Conservation (phyloP, 2,113 vertebrate species). For the Andinoacara biseriatus region DNA sequence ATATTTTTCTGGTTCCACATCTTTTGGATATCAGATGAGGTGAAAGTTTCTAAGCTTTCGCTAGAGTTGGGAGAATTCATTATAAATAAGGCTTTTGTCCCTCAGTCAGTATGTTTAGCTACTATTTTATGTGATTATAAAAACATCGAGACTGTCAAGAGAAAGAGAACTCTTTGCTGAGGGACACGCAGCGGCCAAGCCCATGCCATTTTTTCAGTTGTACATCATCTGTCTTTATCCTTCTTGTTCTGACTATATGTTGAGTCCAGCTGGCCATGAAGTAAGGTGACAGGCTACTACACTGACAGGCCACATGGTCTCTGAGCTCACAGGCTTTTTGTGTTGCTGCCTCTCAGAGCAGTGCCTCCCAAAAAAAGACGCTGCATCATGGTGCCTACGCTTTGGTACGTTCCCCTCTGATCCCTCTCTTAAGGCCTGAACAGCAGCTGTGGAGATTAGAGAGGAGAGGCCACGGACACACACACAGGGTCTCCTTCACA, state of each 20-base stretch:
- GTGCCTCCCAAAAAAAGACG: conserved; percentile 92
- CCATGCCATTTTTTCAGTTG: not conserved
- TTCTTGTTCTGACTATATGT: conserved; percentile 6
- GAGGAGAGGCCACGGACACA: conserved; percentile 58
- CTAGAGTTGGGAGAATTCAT: not conserved
- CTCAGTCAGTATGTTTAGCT: not conserved
- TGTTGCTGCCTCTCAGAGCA: conserved; percentile 89
- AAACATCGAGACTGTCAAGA: not conserved
- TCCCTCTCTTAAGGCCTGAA: conserved; percentile 87
- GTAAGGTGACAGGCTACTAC: conserved; percentile 78
- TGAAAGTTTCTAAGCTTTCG: too few species aligned
- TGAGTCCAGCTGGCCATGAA: conserved; percentile 76
- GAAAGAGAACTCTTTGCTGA: not conserved
- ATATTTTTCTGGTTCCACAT: too few species aligned
- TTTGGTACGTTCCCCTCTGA: conserved; percentile 82
- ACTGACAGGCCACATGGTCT: conserved; percentile 76
- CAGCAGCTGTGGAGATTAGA: conserved; percentile 83
- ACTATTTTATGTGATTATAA: not conserved
- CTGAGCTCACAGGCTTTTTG: conserved; percentile 93
- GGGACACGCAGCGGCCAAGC: not conserved
- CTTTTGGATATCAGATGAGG: too few species aligned
- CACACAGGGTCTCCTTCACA: not conserved
- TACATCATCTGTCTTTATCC: conserved; percentile 21
- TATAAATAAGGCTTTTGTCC: not conserved
- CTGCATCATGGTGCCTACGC: conserved; percentile 87